Evolutionary conservation across 2,888 invertebrate genomes (phyloP).

Genomic region (Xylota segnis): DNA sequence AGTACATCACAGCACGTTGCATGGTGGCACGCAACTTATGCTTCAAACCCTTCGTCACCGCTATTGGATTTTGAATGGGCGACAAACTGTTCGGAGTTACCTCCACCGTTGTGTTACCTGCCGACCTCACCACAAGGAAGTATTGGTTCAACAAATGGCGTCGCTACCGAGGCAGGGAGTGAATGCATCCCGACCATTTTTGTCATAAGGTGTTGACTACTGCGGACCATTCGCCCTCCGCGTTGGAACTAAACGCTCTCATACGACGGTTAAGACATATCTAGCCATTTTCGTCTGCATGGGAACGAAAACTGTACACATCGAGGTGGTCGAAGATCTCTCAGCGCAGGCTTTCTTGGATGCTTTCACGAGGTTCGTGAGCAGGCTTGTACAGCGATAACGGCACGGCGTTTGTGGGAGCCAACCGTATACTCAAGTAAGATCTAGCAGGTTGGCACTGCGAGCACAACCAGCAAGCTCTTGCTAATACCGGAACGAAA

Average conservation of each 20-base stretch:
- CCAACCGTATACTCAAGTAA: slow-evolving; percentile 65
- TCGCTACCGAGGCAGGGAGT: neutral
- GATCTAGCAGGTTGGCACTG: slow-evolving; percentile 14
- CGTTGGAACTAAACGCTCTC: neutral
- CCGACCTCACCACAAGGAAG: no score
- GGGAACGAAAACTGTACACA: no score
- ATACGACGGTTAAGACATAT: neutral
- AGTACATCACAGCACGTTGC: neutral
- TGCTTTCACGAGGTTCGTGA: neutral
- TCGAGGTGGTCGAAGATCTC: no score
- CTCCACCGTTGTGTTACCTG: no score
- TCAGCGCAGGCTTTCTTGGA: neutral
- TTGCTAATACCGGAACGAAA: no score
- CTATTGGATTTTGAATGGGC: slow-evolving; percentile 4
- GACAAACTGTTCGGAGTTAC: no score
- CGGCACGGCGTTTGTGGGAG: neutral
- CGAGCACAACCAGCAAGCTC: no score
- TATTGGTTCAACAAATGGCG: slow-evolving; percentile 2
- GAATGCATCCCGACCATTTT: neutral
- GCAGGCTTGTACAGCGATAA: neutral
- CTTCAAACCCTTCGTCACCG: slow-evolving; percentile 1
- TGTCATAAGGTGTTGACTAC: neutral
- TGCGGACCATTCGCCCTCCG: no score
- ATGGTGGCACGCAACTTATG: neutral
- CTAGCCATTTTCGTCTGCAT: no score